Conservation (phyloP, 1,140 invertebrate genomes). For the Bombus sibiricus region DNA sequence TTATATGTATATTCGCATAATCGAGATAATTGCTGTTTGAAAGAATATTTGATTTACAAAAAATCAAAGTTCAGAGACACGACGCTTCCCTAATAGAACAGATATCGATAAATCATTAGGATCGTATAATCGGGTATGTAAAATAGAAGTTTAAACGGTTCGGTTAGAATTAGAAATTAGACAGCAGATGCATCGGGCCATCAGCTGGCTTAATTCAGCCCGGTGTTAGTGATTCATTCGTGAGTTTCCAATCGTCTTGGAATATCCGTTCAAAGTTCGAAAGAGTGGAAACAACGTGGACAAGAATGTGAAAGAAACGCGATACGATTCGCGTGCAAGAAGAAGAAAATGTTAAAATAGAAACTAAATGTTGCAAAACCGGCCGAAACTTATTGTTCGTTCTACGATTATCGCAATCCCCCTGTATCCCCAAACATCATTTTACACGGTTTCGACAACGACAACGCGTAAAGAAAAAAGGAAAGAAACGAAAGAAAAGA, state of each 20-base stretch:
- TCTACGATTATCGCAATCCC: neutral
- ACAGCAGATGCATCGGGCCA: conserved; percentile 76
- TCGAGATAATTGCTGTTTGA: neutral
- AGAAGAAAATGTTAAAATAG: neutral
- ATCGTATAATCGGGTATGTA: neutral
- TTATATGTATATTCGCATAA: neutral
- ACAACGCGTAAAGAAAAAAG: conserved; percentile 23
- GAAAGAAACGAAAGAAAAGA: conserved; percentile 43
- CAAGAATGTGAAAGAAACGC: neutral
- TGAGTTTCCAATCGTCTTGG: conserved; percentile 16
- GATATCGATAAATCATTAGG: neutral
- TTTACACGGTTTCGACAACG: conserved; percentile 8
- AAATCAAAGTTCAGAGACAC: too few species aligned
- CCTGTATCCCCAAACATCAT: neutral
- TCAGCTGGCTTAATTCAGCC: conserved; percentile 74
- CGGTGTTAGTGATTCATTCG: conserved; percentile 72
- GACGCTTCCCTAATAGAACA: neutral
- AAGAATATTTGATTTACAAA: too few species aligned
- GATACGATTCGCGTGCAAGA: too few species aligned
- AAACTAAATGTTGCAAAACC: neutral
- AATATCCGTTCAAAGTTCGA: neutral
- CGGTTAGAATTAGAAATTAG: conserved; percentile 63
- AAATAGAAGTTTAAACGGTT: conserved; percentile 46
- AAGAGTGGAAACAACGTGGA: neutral
- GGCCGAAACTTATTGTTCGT: too few species aligned